Evolutionary conservation across 92 coral and sea anemone species (phyloP), one percentile per base, ranked within the genome.

Genomic region (Porites evermanni): DNA sequence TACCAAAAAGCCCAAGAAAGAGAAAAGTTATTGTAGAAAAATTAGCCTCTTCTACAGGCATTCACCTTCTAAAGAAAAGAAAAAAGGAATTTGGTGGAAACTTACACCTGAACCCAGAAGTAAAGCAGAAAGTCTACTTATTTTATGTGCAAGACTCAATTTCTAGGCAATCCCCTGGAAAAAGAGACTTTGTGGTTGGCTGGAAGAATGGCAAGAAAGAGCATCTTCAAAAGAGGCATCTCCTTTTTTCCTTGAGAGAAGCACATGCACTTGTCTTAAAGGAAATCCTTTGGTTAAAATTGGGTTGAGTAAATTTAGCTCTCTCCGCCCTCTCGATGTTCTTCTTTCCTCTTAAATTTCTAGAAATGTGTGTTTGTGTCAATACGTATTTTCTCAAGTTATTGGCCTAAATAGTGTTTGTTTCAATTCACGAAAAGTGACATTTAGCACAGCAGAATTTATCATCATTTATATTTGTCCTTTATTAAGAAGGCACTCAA

Each of bases 1-100:
- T 84, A 78, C 94, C 92, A 64, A 91, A 87, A 84, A 91, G 94
- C 83, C 91, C 94, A 87, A 88, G 89, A 64, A 91, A 91, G 74
- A 29, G 88, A 60, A 91, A 91, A 70, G 89, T 86, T 23, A 86
- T 89, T 20, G 53, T 89, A 18, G 54, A 3, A 7, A 89, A 89
- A 53, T 71, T 89, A 63, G 90, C 94, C 80, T 60, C 92, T 29
- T 21, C 86, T 18, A 51, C 90, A 24, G 89, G 91, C 16, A 4
- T 77, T 77, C 29, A 3, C 18, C 61, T 79, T 53, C 53, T 86
- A 13, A 83, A 79, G 56, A 56, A 82, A 65, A 74, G 67, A 60
- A 81, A 73, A 81, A 69, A 52, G 67, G 60, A 44, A 20, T 54
- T 10, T 61, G 58, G 21, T 54, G 79, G 58, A 38, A 29, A 29